These are phyloP conservation scores for Episyrphus balteatus DNA, from an alignment of 1,140 invertebrate species.

Conservation along the genomic window DNA sequence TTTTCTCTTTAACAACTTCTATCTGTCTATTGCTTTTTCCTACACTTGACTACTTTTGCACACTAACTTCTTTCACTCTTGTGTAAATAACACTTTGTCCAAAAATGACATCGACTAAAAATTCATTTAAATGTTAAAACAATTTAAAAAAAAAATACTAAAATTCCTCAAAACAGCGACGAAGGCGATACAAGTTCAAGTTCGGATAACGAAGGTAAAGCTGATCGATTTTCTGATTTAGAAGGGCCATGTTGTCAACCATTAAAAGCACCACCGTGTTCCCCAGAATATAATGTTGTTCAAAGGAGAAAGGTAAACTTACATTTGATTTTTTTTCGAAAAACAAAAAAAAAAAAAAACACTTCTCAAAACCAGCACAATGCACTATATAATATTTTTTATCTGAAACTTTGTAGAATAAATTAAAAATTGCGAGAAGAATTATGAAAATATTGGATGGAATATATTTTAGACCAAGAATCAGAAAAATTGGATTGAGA, in stretches of 20 bases:
- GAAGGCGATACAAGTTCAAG: slow-evolving; percentile 65
- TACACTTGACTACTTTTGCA: no score
- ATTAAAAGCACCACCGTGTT: slow-evolving; percentile 43
- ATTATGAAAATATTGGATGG: no score
- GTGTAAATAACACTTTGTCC: no score
- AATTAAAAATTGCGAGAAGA: not conserved
- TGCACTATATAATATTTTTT: not conserved
- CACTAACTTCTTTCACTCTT: not conserved
- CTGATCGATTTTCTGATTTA: slow-evolving; percentile 24
- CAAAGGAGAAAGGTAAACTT: not conserved
- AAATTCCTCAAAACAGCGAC: slow-evolving; percentile 41
- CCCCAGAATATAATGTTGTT: slow-evolving; percentile 32
- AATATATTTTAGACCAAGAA: not conserved
- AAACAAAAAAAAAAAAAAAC: no score
- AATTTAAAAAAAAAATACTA: not conserved
- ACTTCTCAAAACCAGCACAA: not conserved
- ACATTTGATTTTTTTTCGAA: not conserved
- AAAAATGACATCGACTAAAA: not conserved
- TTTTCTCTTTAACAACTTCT: slow-evolving; percentile 1
- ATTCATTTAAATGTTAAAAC: not conserved
- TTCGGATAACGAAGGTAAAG: slow-evolving; percentile 34
- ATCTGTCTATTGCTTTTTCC: not conserved
- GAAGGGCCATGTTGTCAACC: slow-evolving; percentile 35
- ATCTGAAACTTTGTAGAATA: not conserved
- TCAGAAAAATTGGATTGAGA: not conserved